phyloP scores from a whole-genome alignment of 2,888 invertebrate genomes.

The Phengaris arion region DNA sequence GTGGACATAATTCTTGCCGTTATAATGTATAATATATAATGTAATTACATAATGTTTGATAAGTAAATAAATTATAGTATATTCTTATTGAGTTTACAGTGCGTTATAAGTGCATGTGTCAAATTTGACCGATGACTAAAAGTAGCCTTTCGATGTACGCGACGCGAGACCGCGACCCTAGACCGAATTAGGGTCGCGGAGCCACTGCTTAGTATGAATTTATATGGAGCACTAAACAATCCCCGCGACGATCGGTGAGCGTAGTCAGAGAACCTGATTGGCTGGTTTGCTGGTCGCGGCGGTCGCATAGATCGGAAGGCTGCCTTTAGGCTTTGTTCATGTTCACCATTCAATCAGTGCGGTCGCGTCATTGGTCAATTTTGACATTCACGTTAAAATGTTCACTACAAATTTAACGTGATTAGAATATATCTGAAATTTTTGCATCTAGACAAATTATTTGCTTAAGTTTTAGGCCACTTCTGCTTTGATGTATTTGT shows the following conservation, averaged over 20 bases:
- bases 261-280: too few species aligned
- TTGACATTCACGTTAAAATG: too few species aligned
- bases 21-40: background rate
- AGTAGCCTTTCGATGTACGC: too few species aligned
- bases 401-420: background rate
- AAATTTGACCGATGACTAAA: background rate
- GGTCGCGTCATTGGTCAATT: background rate
- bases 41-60: background rate
- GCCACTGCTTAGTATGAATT: too few species aligned
- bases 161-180: too few species aligned
- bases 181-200: too few species aligned
- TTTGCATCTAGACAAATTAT: background rate
- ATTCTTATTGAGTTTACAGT: background rate
- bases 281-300: too few species aligned
- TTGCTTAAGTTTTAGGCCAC: background rate
- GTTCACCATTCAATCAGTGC: too few species aligned
- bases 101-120: background rate
- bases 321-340: too few species aligned
- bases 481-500: conserved; percentile 18
- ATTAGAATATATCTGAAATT: background rate
- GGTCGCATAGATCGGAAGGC: too few species aligned
- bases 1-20: conserved; percentile 1
- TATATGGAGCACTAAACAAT: too few species aligned
- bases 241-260: too few species aligned
- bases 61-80: background rate